Percentiles rank a stretch among this genome's conserved stretches.
These are phyloP conservation scores for Calephelis nemesis DNA, from an alignment of 1,140 invertebrate species.

Conservation along the genomic window DNA sequence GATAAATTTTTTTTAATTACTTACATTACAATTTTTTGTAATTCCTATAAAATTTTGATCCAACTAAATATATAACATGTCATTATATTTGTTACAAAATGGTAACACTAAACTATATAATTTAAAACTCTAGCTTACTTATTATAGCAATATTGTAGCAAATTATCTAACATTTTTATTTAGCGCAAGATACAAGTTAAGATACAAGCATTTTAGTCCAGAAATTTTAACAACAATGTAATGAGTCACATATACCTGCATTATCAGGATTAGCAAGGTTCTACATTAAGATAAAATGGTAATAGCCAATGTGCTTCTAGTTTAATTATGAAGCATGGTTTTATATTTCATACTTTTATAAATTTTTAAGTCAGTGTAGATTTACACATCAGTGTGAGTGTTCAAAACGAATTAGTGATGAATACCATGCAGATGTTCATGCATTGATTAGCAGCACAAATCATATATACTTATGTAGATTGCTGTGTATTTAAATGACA, in stretches of 20 bases:
- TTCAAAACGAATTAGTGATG: conserved; percentile 25
- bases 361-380: conserved; percentile 51
- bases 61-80: too few relatives aligned
- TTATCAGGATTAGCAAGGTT: conserved; percentile 44
- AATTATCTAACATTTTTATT: neutral
- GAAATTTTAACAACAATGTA: neutral
- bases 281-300: conserved; percentile 48
- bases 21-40: too few relatives aligned
- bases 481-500: neutral
- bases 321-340: conserved; percentile 59
- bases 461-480: conserved; percentile 3
- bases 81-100: too few relatives aligned
- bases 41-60: too few relatives aligned
- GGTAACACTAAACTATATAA: neutral
- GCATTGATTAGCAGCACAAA: conserved; percentile 14
- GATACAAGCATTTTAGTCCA: conserved; percentile 5
- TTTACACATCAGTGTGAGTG: conserved; percentile 61
- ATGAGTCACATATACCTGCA: conserved; percentile 11
- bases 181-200: neutral
- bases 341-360: conserved; percentile 44
- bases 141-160: neutral
- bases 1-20: too few relatives aligned
- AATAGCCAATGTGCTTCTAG: conserved; percentile 66
- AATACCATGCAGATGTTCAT: conserved; percentile 32
- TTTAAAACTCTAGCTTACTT: neutral